Evolutionary conservation across 1,140 invertebrate species (phyloP).

Genomic region (Brachystomella parvula): DNA sequence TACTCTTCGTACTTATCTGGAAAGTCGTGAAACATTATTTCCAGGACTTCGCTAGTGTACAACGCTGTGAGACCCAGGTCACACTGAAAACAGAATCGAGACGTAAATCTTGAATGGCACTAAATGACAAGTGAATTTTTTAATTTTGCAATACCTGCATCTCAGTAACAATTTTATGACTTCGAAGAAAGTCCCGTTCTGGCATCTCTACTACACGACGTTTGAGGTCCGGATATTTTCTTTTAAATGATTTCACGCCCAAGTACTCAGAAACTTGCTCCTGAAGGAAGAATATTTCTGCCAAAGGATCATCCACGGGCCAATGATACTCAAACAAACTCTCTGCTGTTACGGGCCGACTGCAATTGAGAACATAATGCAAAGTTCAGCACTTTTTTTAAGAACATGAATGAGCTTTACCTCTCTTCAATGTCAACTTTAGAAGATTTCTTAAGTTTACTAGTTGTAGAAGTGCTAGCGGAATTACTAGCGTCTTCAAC

Average conservation of each 20-base stretch:
- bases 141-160: too few species aligned
- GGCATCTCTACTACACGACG: slow-evolving; percentile 76
- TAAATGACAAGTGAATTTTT: too few species aligned
- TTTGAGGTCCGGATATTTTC: slow-evolving; percentile 84
- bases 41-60: slow-evolving; percentile 79
- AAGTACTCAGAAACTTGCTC: slow-evolving; percentile 88
- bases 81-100: too few species aligned
- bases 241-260: slow-evolving; percentile 87
- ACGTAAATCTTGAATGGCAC: slow-evolving; percentile 48
- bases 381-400: background rate
- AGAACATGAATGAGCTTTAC: slow-evolving; percentile 15
- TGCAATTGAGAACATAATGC: slow-evolving; percentile 21
- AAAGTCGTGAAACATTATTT: slow-evolving; percentile 91
- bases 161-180: slow-evolving; percentile 77
- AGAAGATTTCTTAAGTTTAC: slow-evolving; percentile 27
- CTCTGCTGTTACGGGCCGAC: slow-evolving; percentile 64
- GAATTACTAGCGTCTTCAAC: slow-evolving; percentile 17
- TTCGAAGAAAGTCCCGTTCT: slow-evolving; percentile 77
- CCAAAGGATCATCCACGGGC: slow-evolving; percentile 61
- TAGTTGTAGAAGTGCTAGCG: slow-evolving; percentile 20
- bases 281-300: slow-evolving; percentile 74
- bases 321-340: slow-evolving; percentile 90
- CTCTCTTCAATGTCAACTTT: slow-evolving; percentile 32
- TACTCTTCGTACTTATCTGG: slow-evolving; percentile 92
- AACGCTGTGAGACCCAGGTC: slow-evolving; percentile 75